A percentile compares a stretch with the other conserved stretches of the same genome.
These are phyloP conservation scores for Tanypteryx hageni DNA, from an alignment of 2,888 invertebrate species.

Conservation along the genomic window DNA sequence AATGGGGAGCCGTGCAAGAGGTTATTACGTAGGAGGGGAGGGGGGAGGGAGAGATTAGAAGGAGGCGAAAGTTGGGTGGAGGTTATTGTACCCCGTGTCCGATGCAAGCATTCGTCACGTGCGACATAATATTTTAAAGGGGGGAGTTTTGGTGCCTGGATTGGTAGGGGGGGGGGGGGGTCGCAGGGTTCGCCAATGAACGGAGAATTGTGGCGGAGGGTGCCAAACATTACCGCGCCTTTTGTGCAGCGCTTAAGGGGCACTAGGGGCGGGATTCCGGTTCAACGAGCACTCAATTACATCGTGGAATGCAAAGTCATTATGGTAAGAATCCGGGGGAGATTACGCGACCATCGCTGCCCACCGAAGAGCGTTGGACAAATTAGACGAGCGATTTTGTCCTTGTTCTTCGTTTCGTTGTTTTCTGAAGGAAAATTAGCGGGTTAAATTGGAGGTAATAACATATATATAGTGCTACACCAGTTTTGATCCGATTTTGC, in stretches of 20 bases:
- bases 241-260: neutral
- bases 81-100: constrained; percentile 9
- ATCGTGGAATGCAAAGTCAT: constrained; percentile 29
- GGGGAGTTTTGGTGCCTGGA: neutral
- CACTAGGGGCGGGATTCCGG: neutral
- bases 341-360: neutral
- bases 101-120: constrained; percentile 28
- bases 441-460: too few relatives aligned
- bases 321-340: neutral
- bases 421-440: neutral
- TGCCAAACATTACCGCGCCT: constrained; percentile 30
- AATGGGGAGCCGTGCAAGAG: neutral
- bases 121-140: neutral
- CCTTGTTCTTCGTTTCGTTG: neutral
- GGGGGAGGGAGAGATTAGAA: too few relatives aligned
- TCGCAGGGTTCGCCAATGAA: neutral
- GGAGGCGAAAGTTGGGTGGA: neutral
- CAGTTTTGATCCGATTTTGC: too few relatives aligned
- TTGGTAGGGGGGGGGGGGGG: neutral
- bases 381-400: neutral
- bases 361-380: neutral
- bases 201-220: neutral
- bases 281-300: constrained; percentile 23
- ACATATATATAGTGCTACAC: too few relatives aligned
- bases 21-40: neutral